Evolutionary conservation across 1,140 invertebrate genomes (phyloP).

Genomic region (Eueides isabella): DNA sequence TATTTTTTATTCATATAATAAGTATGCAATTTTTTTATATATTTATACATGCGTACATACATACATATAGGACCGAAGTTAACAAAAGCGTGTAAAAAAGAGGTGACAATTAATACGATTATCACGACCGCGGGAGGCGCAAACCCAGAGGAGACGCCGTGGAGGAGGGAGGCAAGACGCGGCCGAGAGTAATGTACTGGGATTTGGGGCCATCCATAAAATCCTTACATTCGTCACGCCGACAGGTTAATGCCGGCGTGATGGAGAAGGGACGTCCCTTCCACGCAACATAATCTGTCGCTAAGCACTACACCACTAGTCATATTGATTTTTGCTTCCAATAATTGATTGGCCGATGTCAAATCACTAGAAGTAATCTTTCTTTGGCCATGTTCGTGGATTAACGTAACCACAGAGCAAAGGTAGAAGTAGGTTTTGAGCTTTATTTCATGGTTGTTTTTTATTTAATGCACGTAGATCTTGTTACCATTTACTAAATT

Average conservation of each 20-base stretch:
- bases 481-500: no score
- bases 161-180: constrained; percentile 1
- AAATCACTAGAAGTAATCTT: background rate
- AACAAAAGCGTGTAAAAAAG: background rate
- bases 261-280: constrained; percentile 28
- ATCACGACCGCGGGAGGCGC: background rate
- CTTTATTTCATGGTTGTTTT: no score
- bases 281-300: constrained; percentile 29
- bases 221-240: constrained; percentile 36
- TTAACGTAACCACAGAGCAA: no score
- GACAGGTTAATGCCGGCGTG: constrained; percentile 37
- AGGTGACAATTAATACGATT: constrained; percentile 25
- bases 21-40: no score
- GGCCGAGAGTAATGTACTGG: constrained; percentile 27
- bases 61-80: background rate
- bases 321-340: background rate
- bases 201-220: constrained; percentile 29
- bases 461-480: no score
- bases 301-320: constrained; percentile 16
- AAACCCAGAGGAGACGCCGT: background rate
- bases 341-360: background rate
- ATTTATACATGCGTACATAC: no score
- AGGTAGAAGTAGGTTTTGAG: no score
- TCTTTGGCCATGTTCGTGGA: no score
- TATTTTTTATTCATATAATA: no score